A percentile compares a stretch with the other conserved stretches of the same genome.
phyloP scores from a whole-genome alignment of 2,888 invertebrate species.

The Papilio elwesi region DNA sequence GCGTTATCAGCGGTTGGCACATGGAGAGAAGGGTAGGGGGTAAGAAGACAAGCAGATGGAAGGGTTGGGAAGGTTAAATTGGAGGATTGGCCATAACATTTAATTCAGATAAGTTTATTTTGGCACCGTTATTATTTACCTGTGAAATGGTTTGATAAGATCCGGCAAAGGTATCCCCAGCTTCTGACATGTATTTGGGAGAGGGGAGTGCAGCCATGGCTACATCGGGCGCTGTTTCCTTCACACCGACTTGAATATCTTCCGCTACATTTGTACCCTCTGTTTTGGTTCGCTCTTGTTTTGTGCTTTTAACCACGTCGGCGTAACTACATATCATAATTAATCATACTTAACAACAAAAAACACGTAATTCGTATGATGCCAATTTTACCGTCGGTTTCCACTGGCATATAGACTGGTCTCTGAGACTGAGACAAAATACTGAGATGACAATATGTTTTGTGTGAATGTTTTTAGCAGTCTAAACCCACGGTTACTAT shows the following conservation, averaged over 20 bases:
- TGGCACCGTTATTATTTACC: constrained; percentile 47
- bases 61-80: no score
- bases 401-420: no score
- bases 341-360: not conserved
- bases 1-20: no score
- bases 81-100: no score
- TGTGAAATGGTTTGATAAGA: constrained; percentile 59
- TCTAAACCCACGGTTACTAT: no score
- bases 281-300: constrained; percentile 57
- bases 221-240: constrained; percentile 53
- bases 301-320: constrained; percentile 87
- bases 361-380: not conserved
- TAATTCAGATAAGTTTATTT: no score
- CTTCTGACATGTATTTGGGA: constrained; percentile 67
- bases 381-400: not conserved
- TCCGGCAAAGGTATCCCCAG: constrained; percentile 57
- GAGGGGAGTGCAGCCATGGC: constrained; percentile 54
- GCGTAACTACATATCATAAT: constrained; percentile 80
- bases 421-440: no score
- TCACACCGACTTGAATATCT: constrained; percentile 45
- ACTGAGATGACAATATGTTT: no score
- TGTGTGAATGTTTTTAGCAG: no score
- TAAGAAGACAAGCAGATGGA: no score
- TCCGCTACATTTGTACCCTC: constrained; percentile 54
- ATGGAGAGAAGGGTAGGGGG: no score